phyloP scores from a whole-genome alignment of 2,888 invertebrate species.

The Harmothoe impar region DNA sequence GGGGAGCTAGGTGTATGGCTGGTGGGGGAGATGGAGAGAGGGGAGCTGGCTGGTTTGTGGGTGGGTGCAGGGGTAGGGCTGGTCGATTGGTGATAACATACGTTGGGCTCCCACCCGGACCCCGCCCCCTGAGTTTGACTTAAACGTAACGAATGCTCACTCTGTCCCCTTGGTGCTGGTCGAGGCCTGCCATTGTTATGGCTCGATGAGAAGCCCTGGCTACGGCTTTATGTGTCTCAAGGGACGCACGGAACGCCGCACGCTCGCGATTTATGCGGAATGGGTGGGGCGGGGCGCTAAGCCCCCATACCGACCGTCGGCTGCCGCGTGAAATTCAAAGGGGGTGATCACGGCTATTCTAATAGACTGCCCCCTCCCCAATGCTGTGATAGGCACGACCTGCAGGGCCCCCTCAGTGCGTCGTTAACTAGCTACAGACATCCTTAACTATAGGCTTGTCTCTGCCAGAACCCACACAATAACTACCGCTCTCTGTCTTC shows the following conservation, averaged over 20 bases:
- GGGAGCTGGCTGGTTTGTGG: background rate
- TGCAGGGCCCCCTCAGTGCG: background rate
- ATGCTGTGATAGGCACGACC: background rate
- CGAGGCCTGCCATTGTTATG: slow-evolving; percentile 46
- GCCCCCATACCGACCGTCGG: slow-evolving; percentile 40
- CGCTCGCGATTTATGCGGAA: slow-evolving; percentile 30
- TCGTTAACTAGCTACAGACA: slow-evolving; percentile 14
- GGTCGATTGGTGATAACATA: slow-evolving; percentile 51
- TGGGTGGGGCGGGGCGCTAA: slow-evolving; percentile 48
- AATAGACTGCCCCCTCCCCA: slow-evolving; percentile 23
- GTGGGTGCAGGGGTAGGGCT: slow-evolving; percentile 1
- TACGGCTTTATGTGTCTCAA: slow-evolving; percentile 40
- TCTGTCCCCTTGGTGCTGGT: slow-evolving; percentile 19
- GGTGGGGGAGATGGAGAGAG: background rate
- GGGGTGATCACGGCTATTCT: slow-evolving; percentile 48
- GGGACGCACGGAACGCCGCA: slow-evolving; percentile 17
- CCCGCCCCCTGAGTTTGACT: slow-evolving; percentile 47
- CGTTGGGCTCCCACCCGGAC: background rate
- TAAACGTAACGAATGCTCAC: slow-evolving; percentile 49
- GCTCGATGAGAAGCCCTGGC: slow-evolving; percentile 46
- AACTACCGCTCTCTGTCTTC: background rate
- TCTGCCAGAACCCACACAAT: slow-evolving; percentile 9
- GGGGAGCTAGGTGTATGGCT: slow-evolving; percentile 5
- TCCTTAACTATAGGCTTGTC: background rate
- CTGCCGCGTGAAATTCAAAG: slow-evolving; percentile 58